Evolutionary conservation across 2,113 vertebrate species (phyloP).

Genomic region (Pavo muticus): DNA sequence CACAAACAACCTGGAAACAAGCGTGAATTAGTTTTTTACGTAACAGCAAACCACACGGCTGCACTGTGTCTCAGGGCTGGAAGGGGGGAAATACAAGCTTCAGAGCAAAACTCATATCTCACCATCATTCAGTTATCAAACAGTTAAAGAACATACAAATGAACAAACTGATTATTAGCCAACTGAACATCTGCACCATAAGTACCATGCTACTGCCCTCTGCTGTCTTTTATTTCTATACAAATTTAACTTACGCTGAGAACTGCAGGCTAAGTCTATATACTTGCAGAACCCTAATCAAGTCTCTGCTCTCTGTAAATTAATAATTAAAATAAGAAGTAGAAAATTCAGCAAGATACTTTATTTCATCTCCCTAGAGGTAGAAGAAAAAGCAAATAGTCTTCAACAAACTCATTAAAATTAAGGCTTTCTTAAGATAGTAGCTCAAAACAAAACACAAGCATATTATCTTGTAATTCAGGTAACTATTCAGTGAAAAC

Average conservation of each 20-base stretch:
- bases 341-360: background rate
- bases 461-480: background rate
- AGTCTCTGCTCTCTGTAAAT: background rate
- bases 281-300: background rate
- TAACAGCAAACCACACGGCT: accelerated
- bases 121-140: background rate
- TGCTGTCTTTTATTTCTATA: background rate
- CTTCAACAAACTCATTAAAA: background rate
- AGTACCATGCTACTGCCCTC: slow-evolving; percentile 17
- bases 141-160: background rate
- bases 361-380: background rate
- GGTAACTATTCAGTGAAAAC: background rate
- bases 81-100: background rate
- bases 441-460: background rate
- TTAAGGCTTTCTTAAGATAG: background rate
- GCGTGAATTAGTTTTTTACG: background rate
- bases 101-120: background rate
- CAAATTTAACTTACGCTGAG: background rate
- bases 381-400: background rate
- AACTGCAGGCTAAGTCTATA: background rate
- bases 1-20: background rate
- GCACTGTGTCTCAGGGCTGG: accelerated
- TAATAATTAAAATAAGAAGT: background rate
- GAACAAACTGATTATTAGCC: background rate
- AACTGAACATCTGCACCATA: background rate